Evolutionary conservation across 2,113 vertebrate genomes (phyloP).

Genomic region (Maccullochella peelii): DNA sequence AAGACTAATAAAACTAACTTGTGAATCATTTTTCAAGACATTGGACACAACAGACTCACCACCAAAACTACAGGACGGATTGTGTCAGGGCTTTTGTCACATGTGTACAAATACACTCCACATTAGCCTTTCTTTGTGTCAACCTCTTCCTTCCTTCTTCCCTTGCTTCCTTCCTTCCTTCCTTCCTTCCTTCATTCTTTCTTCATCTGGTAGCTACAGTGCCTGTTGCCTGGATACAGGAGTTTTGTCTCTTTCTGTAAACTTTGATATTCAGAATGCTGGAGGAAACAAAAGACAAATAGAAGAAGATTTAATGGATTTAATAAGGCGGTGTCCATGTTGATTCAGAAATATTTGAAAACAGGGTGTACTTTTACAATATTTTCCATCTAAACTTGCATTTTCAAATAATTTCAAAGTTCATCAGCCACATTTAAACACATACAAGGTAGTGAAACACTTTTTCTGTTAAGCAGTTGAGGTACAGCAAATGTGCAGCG

Average conservation of each 20-base stretch:
- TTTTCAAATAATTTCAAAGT: not conserved
- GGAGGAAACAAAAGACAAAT: slow-evolving; percentile 15
- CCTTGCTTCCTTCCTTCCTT: not conserved
- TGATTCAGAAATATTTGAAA: not conserved
- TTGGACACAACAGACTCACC: slow-evolving; percentile 3
- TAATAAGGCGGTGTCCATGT: not conserved
- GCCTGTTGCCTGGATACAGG: slow-evolving; percentile 70
- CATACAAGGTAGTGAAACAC: not conserved
- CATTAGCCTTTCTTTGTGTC: slow-evolving; percentile 1
- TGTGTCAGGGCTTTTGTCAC: slow-evolving; percentile 26
- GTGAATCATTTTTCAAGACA: slow-evolving; percentile 24
- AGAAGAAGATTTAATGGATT: slow-evolving; percentile 1
- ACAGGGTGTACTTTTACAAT: not conserved
- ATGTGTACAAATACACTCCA: not conserved
- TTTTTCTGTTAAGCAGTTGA: not conserved
- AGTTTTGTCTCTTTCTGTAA: slow-evolving; percentile 45
- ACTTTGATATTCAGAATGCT: slow-evolving; percentile 53
- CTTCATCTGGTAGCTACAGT: not conserved
- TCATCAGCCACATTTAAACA: not conserved
- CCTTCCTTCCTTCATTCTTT: not conserved
- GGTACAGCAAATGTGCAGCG: not conserved
- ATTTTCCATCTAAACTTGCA: not conserved
- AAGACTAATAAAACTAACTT: not conserved
- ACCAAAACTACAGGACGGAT: not conserved
- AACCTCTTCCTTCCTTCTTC: slow-evolving; percentile 1